These are phyloP conservation scores for Penaeus chinensis DNA, from an alignment of 1,140 invertebrate genomes.

Conservation along the genomic window DNA sequence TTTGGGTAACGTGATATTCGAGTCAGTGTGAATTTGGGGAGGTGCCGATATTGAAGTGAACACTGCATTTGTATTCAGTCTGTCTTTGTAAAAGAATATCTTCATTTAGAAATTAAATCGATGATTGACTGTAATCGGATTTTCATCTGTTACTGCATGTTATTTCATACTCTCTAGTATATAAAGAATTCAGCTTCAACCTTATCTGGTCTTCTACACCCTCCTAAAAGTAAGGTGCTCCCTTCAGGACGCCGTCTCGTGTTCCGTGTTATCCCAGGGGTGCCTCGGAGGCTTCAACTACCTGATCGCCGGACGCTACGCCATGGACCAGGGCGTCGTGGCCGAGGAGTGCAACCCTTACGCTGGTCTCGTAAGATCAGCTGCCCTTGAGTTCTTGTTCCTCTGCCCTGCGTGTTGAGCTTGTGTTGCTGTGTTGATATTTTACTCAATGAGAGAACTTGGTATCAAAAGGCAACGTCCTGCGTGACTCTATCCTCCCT, in stretches of 20 bases:
- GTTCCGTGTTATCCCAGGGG: slow-evolving; percentile 70
- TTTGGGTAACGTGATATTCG: not conserved
- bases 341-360: slow-evolving; percentile 71
- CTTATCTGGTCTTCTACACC: not conserved
- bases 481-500: too few species aligned
- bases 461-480: too few species aligned
- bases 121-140: too few species aligned
- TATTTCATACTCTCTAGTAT: too few species aligned
- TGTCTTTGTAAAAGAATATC: too few species aligned
- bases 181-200: not conserved
- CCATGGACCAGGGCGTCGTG: slow-evolving; percentile 70
- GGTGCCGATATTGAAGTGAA: too few species aligned
- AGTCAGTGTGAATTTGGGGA: not conserved
- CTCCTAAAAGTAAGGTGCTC: slow-evolving; percentile 30
- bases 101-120: too few species aligned
- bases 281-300: slow-evolving; percentile 73
- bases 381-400: not conserved
- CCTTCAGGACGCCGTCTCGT: slow-evolving; percentile 71
- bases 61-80: too few species aligned
- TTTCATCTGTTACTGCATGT: too few species aligned
- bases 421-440: too few species aligned
- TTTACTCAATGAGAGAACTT: too few species aligned
- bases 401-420: too few species aligned
- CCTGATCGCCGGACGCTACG: slow-evolving; percentile 71
- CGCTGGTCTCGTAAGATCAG: slow-evolving; percentile 66